Percentiles rank a stretch among this genome's conserved stretches.
Evolutionary conservation across 2,797 vertebrate species (phyloP).

Genomic region (Ataeniobius toweri): DNA sequence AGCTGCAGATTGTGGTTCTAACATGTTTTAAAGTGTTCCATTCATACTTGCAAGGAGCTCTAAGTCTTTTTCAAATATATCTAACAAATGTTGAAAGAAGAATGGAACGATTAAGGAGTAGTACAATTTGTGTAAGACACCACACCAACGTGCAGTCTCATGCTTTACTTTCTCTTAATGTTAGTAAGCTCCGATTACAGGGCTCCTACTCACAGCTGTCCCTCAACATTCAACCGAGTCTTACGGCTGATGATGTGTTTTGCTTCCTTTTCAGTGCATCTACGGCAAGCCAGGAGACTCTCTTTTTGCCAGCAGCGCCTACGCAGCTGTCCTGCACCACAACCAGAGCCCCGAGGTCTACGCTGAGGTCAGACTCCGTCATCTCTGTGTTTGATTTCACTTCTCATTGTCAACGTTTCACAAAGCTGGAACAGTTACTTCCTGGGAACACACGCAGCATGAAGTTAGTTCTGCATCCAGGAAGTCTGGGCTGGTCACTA

Average conservation of each 20-base stretch:
- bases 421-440: not conserved
- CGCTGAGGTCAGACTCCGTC: slow-evolving; percentile 86
- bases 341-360: slow-evolving; percentile 98
- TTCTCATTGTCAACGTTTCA: not conserved
- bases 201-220: slow-evolving; percentile 13
- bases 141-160: not conserved
- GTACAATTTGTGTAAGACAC: not conserved
- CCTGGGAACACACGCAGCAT: too few species aligned
- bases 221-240: slow-evolving; percentile 7
- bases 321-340: slow-evolving; percentile 91
- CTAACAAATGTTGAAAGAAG: not conserved
- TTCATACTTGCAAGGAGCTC: not conserved
- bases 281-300: slow-evolving; percentile 91
- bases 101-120: not conserved
- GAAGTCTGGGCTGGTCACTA: not conserved
- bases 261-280: slow-evolving; percentile 87
- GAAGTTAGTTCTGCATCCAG: not conserved
- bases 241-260: slow-evolving; percentile 1
- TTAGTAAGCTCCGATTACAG: slow-evolving; percentile 27
- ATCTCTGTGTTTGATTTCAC: not conserved
- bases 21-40: not conserved
- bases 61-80: too few species aligned
- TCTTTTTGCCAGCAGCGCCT: slow-evolving; percentile 83
- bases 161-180: slow-evolving; percentile 14
- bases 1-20: not conserved